phyloP scores from a whole-genome alignment of 2,888 invertebrate species.

The Epinotia demarniana region DNA sequence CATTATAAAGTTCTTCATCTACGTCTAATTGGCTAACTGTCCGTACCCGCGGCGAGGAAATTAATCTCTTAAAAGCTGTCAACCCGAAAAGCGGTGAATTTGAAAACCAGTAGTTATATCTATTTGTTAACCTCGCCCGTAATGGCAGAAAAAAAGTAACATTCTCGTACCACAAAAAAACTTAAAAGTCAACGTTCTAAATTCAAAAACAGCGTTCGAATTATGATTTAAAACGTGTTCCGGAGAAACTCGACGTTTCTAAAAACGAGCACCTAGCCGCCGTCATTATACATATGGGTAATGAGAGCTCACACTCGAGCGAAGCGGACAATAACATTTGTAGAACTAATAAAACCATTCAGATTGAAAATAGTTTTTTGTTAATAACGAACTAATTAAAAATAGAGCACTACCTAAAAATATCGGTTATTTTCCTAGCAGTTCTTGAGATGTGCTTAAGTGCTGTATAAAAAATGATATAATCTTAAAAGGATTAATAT shows the following conservation, averaged over 20 bases:
- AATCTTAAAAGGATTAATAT: conserved; percentile 20
- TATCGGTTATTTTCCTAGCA: background rate
- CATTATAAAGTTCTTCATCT: conserved; percentile 57
- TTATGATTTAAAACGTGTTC: conserved; percentile 85
- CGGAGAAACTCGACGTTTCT: conserved; percentile 83
- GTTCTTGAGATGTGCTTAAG: background rate
- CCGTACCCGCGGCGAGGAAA: conserved; percentile 52
- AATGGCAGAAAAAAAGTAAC: conserved; percentile 46
- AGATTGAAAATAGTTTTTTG: background rate
- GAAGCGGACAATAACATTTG: conserved; percentile 57
- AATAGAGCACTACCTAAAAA: background rate
- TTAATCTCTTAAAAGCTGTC: conserved; percentile 54
- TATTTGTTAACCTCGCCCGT: conserved; percentile 50
- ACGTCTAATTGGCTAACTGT: conserved; percentile 61
- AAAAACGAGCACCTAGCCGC: conserved; percentile 80
- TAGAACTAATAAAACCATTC: background rate
- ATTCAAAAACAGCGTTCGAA: conserved; percentile 81
- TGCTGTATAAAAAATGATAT: background rate
- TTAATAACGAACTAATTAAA: background rate
- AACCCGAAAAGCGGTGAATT: conserved; percentile 53
- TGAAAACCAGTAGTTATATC: conserved; percentile 59
- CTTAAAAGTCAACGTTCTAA: conserved; percentile 80
- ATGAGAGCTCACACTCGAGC: conserved; percentile 70
- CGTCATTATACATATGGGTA: conserved; percentile 80
- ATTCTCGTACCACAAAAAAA: conserved; percentile 56